A percentile compares a stretch with the other conserved stretches of the same genome.
These are phyloP conservation scores for Hypsibius dujardini DNA, from an alignment of 1,140 invertebrate species.

Conservation along the genomic window DNA sequence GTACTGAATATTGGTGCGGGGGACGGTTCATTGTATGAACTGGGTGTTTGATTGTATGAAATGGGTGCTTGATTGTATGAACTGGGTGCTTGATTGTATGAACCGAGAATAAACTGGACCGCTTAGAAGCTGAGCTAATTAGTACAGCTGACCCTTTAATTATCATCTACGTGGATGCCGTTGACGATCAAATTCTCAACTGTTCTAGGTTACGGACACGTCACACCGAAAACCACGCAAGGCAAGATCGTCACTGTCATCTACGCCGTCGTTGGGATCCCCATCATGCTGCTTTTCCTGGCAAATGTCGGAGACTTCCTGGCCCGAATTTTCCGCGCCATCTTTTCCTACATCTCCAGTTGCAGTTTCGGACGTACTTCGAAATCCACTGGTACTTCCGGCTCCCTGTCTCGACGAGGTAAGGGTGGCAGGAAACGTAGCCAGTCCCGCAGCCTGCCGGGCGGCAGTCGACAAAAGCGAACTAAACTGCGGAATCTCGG, in stretches of 20 bases:
- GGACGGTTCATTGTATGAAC: no score
- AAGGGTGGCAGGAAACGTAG: background rate
- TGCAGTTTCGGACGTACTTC: slow-evolving; percentile 26
- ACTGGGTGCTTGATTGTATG: no score
- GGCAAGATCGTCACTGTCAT: slow-evolving; percentile 29
- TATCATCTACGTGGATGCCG: no score
- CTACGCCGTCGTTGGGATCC: slow-evolving; percentile 29
- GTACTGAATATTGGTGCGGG: no score
- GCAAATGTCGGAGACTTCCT: slow-evolving; percentile 84
- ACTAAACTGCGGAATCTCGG: background rate
- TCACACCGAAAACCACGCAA: slow-evolving; percentile 28
- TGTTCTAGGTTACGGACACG: slow-evolving; percentile 28
- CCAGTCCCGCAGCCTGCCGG: no score
- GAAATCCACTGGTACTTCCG: slow-evolving; percentile 18
- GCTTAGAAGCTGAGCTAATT: no score
- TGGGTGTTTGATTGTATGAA: no score
- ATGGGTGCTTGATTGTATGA: no score
- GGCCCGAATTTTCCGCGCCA: slow-evolving; percentile 64
- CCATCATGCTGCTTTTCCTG: slow-evolving; percentile 40
- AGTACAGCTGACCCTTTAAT: no score
- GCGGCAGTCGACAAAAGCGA: no score
- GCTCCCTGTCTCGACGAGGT: background rate
- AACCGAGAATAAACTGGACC: no score
- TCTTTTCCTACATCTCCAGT: slow-evolving; percentile 72
- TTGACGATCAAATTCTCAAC: no score